phyloP scores from a whole-genome alignment of 2,113 vertebrate genomes.

The Menidia beryllina region DNA sequence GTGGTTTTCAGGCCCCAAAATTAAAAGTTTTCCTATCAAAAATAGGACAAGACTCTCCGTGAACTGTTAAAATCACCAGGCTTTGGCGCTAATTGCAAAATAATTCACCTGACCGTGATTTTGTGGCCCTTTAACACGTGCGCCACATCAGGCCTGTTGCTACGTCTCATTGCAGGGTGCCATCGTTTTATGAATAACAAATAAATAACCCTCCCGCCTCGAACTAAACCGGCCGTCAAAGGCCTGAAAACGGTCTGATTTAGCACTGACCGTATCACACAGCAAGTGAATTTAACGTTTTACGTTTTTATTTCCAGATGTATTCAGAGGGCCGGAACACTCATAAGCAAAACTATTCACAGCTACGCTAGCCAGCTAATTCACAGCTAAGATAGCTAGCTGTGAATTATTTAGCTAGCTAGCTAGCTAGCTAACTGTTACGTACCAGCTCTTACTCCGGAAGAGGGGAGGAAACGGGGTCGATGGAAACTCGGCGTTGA shows the following conservation, averaged over 20 bases:
- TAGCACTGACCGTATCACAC: fast-evolving
- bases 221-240: no score
- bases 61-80: not conserved
- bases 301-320: not conserved
- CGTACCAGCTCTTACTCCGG: constrained; percentile 60
- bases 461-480: constrained; percentile 3
- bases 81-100: not conserved
- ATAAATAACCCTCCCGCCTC: not conserved
- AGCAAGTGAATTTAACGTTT: not conserved
- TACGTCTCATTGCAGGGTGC: not conserved
- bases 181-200: not conserved
- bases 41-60: not conserved
- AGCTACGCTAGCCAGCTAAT: not conserved
- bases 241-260: fast-evolving
- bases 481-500: fast-evolving
- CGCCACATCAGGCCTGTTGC: constrained; percentile 44
- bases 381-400: not conserved
- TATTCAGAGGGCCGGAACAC: constrained; percentile 38
- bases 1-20: not conserved
- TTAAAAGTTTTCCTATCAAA: not conserved
- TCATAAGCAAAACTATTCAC: constrained; percentile 14
- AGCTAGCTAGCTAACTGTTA: constrained; percentile 38
- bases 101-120: not conserved
- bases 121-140: constrained; percentile 54
- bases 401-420: no score